Conservation (phyloP, 2,888 invertebrate species). For the Melangyna quadrimaculata region DNA sequence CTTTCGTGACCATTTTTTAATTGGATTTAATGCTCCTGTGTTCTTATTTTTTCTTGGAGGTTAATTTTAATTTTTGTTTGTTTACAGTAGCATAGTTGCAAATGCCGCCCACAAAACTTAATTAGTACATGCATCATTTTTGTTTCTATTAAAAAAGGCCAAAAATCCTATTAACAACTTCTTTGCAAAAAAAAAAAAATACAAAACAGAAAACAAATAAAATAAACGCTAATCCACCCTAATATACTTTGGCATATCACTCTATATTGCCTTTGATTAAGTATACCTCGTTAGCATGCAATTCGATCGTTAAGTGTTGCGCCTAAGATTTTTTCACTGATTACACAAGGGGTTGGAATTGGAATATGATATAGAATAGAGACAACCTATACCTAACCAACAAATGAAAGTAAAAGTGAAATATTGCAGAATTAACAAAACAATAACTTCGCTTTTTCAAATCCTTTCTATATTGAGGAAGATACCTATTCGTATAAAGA, state of each 20-base stretch:
- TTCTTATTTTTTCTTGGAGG: not conserved
- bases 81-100: not conserved
- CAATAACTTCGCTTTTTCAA: slow-evolving; percentile 40
- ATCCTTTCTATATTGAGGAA: not conserved
- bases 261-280: slow-evolving; percentile 63
- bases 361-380: not conserved
- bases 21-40: slow-evolving; percentile 34
- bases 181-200: slow-evolving; percentile 10
- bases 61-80: not conserved
- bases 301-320: slow-evolving; percentile 72
- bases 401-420: slow-evolving; percentile 63
- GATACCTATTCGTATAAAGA: no score
- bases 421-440: slow-evolving; percentile 59
- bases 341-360: slow-evolving; percentile 18
- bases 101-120: slow-evolving; percentile 38
- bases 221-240: slow-evolving; percentile 55
- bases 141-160: slow-evolving; percentile 31
- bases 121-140: slow-evolving; percentile 57
- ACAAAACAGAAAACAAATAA: slow-evolving; percentile 18
- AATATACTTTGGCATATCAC: slow-evolving; percentile 29
- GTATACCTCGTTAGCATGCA: slow-evolving; percentile 70
- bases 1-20: slow-evolving; percentile 24
- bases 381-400: not conserved
- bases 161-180: slow-evolving; percentile 57
- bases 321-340: slow-evolving; percentile 68